Evolutionary conservation across 2,888 invertebrate genomes (phyloP).

Genomic region (Drosophila pegasa): DNA sequence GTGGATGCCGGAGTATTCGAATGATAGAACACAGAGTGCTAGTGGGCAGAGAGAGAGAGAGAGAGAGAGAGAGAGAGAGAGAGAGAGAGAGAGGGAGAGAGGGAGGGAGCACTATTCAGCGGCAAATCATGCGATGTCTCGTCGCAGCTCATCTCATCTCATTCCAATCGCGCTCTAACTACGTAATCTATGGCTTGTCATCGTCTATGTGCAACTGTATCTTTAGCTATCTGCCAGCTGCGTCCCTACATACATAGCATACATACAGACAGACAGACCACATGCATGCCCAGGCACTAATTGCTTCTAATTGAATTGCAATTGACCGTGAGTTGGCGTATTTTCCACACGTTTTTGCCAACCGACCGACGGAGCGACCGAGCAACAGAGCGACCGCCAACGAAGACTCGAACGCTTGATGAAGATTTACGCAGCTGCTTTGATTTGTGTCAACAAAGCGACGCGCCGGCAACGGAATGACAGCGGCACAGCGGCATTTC

Average conservation of each 20-base stretch:
- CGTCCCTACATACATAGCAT: slow-evolving; percentile 7
- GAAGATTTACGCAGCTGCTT: slow-evolving; percentile 78
- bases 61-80: not conserved
- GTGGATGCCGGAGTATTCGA: slow-evolving; percentile 9
- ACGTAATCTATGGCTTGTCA: slow-evolving; percentile 72
- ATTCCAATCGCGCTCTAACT: slow-evolving; percentile 52
- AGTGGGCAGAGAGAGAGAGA: slow-evolving; percentile 1
- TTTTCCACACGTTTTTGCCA: slow-evolving; percentile 74
- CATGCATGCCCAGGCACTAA: slow-evolving; percentile 69
- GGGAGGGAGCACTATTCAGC: slow-evolving; percentile 15
- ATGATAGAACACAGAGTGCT: slow-evolving; percentile 3
- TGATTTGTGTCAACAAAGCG: slow-evolving; percentile 77
- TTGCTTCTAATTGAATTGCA: slow-evolving; percentile 81
- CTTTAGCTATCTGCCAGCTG: slow-evolving; percentile 38
- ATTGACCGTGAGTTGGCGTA: slow-evolving; percentile 81
- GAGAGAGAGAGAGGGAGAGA: not conserved
- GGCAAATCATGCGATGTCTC: slow-evolving; percentile 58
- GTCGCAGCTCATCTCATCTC: slow-evolving; percentile 10
- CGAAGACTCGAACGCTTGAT: slow-evolving; percentile 54
- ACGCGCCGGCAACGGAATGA: slow-evolving; percentile 22
- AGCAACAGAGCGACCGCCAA: slow-evolving; percentile 25
- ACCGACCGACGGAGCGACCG: slow-evolving; percentile 21
- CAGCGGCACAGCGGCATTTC: slow-evolving; percentile 24
- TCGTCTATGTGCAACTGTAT: slow-evolving; percentile 37
- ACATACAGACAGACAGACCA: slow-evolving; percentile 1